Base-by-base conservation (phyloP, 2,888 invertebrate genomes). In the Uloborus plumipes region DNA sequence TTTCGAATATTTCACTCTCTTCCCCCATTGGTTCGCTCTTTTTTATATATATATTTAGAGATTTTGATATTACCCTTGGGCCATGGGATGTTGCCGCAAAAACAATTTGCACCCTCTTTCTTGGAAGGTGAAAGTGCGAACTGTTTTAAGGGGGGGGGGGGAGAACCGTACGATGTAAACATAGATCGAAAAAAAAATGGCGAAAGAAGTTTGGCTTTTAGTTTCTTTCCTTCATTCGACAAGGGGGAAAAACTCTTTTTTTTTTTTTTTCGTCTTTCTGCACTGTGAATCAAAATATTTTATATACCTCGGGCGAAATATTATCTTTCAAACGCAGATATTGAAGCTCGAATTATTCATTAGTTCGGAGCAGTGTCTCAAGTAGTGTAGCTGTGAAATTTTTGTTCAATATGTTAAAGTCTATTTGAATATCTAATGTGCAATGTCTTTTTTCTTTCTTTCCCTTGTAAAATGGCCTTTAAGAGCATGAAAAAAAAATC, bases 31-130 rank as follows among this genome's bases (percentile, higher is more conserved):
- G 39, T 39, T 39, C 39, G 3, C 9, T 6, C 9, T 11, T 39
- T 39, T 64, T 64, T 47, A 26, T 26, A 26, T 26, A 14, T 62
- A 6, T 64, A 64, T 70, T 49, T 75, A 47, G 58, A 81, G 80
- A 69, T 81, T 75, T 69, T 67, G 74, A 65, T 70, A 81, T 81
- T 81, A 75, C 80, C 69, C 80, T n/a, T 47, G 74, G 64, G 74
- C 70, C 69, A 20, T 15, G 1, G 39, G 26, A 70, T 67, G 73
- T 39, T 62, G 58, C 71, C 58, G 26, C 62, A 39, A 71, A 77
- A 78, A 71, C 76, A 77, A 77, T 70, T 59, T 59, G 59, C 59
- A 59, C 59, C 18, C 59, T 20, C 59, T 22, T 59, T 59, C 22
- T 20, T 13, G 4, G 22, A 26, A 13, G 22, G 59, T 14, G 15